phyloP scores from a whole-genome alignment of 1,140 invertebrate genomes.

The Drosophila pandora region DNA sequence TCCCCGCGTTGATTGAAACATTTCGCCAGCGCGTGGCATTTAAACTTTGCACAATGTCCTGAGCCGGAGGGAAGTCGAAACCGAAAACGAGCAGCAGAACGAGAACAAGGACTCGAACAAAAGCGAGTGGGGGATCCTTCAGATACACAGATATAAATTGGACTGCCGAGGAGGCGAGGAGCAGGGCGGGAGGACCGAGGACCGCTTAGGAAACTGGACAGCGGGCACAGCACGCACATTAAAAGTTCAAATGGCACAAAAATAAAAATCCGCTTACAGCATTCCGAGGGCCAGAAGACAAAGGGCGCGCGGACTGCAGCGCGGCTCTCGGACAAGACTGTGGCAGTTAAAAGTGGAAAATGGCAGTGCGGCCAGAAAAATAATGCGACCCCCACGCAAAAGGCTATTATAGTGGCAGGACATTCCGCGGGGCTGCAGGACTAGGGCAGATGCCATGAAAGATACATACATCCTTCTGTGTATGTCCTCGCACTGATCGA shows the following conservation, averaged over 20 bases:
- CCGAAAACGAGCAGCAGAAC: background rate
- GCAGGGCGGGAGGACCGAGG: background rate
- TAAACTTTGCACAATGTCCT: conserved; percentile 73
- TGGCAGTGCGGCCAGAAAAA: conserved; percentile 14
- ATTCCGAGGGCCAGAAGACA: conserved; percentile 59
- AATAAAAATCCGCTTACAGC: conserved; percentile 71
- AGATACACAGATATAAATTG: conserved; percentile 53
- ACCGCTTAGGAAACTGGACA: conserved; percentile 47
- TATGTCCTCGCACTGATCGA: background rate
- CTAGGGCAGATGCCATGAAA: background rate
- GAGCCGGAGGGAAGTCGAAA: conserved; percentile 18
- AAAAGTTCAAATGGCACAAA: conserved; percentile 72
- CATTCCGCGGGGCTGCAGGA: background rate
- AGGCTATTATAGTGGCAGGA: background rate
- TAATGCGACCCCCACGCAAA: conserved; percentile 24
- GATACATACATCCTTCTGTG: background rate
- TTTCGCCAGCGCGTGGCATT: conserved; percentile 63
- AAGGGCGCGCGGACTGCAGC: conserved; percentile 38
- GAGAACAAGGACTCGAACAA: background rate
- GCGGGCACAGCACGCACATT: conserved; percentile 69
- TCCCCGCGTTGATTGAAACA: conserved; percentile 67
- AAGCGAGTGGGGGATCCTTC: background rate
- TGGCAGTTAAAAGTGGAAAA: conserved; percentile 39
- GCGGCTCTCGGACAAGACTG: conserved; percentile 34
- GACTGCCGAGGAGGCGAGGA: conserved; percentile 1